These are phyloP conservation scores for Odontamblyopus lacepedii DNA, from an alignment of 2,797 vertebrate species.

Conservation along the genomic window DNA sequence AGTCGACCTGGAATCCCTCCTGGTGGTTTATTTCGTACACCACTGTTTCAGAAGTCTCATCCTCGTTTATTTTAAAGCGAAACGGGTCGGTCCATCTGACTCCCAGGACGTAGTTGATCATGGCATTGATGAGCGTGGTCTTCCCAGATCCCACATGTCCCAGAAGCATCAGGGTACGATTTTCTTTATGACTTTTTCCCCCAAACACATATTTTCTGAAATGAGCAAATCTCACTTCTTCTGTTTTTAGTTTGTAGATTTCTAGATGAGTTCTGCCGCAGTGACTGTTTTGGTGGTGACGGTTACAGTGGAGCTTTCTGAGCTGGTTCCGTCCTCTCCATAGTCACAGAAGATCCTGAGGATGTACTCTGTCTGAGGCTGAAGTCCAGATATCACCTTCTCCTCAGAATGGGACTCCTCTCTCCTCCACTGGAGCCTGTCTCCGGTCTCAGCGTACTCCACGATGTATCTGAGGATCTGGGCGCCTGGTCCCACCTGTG, in stretches of 20 bases:
- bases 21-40: constrained; percentile 41
- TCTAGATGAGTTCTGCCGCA: too few species aligned
- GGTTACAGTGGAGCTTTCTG: background rate
- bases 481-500: background rate
- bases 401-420: background rate
- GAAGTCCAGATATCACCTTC: background rate
- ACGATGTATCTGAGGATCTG: background rate
- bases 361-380: background rate
- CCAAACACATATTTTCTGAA: too few species aligned
- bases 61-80: constrained; percentile 24
- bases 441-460: background rate
- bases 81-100: constrained; percentile 22
- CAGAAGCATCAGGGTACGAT: constrained; percentile 6
- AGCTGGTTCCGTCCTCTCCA: background rate
- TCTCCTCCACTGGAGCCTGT: background rate
- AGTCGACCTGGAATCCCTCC: constrained; percentile 28
- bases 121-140: constrained; percentile 39
- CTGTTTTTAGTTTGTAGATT: too few species aligned
- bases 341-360: background rate
- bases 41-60: constrained; percentile 29
- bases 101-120: constrained; percentile 45
- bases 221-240: too few species aligned
- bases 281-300: background rate
- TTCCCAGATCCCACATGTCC: constrained; percentile 46
- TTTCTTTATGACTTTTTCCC: too few species aligned